A percentile compares a stretch with the other conserved stretches of the same genome.
Conservation (phyloP, 2,888 invertebrate species). For the Tetanocera ferruginea region DNA sequence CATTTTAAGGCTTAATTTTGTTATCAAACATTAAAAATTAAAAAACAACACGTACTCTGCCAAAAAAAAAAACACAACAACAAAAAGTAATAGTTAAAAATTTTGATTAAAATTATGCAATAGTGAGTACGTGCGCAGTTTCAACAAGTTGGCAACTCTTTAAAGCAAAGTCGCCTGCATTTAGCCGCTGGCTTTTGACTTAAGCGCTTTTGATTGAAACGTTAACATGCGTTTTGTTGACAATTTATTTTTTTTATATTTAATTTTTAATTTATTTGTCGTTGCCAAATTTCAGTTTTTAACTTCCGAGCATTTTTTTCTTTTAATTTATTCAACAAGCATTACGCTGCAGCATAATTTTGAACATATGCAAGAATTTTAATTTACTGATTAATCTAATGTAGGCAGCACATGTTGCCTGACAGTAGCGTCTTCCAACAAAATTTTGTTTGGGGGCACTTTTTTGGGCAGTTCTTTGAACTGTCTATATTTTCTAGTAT, state of each 20-base stretch:
- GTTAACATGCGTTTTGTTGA: not conserved
- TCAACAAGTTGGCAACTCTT: constrained; percentile 15
- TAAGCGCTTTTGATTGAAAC: not conserved
- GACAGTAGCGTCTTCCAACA: too few species aligned
- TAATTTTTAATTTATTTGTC: too few species aligned
- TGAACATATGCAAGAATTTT: too few species aligned
- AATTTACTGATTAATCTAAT: too few species aligned
- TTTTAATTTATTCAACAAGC: too few species aligned
- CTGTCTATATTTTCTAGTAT: too few species aligned
- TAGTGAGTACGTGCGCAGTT: constrained; percentile 22
- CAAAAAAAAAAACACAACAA: not conserved
- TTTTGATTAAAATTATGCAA: constrained; percentile 22
- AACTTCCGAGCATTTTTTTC: too few species aligned
- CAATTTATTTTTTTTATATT: not conserved
- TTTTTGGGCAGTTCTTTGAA: too few species aligned
- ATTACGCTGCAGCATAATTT: too few species aligned
- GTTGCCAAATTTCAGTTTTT: too few species aligned
- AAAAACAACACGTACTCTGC: not conserved
- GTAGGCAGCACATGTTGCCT: too few species aligned
- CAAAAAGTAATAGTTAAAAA: not conserved
- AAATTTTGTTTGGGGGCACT: too few species aligned
- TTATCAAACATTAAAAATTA: not conserved
- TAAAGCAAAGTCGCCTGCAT: not conserved
- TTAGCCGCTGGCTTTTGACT: not conserved
- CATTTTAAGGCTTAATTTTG: not conserved